Base-by-base conservation (phyloP, 2,113 vertebrate species). In the Oryzias melastigma region DNA sequence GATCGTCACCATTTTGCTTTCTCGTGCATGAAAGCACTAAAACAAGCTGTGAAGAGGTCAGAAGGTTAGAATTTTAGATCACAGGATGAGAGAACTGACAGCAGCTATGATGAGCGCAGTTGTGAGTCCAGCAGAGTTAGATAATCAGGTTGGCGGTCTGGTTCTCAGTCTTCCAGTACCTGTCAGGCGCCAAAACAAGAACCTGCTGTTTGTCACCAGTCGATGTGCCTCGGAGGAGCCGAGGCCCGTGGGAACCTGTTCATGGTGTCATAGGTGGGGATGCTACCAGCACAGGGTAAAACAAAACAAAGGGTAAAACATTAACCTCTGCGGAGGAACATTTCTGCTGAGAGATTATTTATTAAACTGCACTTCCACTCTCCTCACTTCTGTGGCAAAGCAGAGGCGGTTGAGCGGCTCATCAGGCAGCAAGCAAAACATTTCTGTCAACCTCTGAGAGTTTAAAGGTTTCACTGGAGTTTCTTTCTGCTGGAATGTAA, bases 191-290 rank as follows among this genome's bases (percentile, higher is more conserved):
- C 65, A 65, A 57, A 77, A 53, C 48, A 55, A 80, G 70, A 64
- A 13, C 19, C 16, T 35, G 72, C 75, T 70, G 78, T 64, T 58
- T 63, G 71, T 92, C 91, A 93, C 91, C 92, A 93, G 89, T 92
- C 91, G 57, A 90, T 86, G 75, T 92, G 89, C 68, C 89, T 90
- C 43, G 92, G 91, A 59, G 93, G 92, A 75, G 91, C 93, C 44
- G 93, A 93, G 80, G 92, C 92, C 62, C 91, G 81, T 3, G 92
- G 92, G 77, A 92, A 94, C 85, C 91, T 91, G 88, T 89, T 92
- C 84, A 91, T 83, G 62, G 91, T 90, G 61, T 92, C 91, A 86
- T 90, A 91, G 65, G 92, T 82, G 51, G 90, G 90, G 78, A 92
- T 71, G 85, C 91, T 93, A 90, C 55, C 52, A 19, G 55, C 60